Evolutionary conservation across 2,888 invertebrate genomes (phyloP), one percentile per base, ranked within the genome.

Genomic region (Homarus gammarus): DNA sequence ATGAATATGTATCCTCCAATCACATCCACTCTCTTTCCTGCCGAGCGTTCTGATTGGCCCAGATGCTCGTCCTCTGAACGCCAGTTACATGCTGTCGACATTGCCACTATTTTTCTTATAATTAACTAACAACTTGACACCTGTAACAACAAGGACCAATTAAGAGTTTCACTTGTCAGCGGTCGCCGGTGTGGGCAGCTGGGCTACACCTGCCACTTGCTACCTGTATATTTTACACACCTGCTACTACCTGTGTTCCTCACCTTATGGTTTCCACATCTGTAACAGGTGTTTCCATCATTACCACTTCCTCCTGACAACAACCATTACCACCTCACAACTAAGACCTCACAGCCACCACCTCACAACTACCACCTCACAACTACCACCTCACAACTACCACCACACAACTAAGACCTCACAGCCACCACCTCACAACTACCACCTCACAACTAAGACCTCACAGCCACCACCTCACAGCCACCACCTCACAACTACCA

Each of bases 61-160:
- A 5, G 31, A n/a, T 51, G 56, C 79, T 44, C 38, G 61, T 36
- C 36, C 79, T 36, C n/a, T 31, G 61, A 64, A 5, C 61, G 33
- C 49, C 61, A n/a, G 36, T 38, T 61, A 83, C 83, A 51, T 36
- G 51, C 72, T 68, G 70, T 49, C 72, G 49, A 72, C 51, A 72
- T 27, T 33, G 38, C 68, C 31, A 72, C 83, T 31, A 83, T 83
- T 83, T 83, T 33, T 83, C 83, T 83, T 49, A 70, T 72, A 83
- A 83, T 83, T 83, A 72, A 64, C 70, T 49, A 83, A 83, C 70
- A 44, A 68, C 33, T n/a, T 49, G 83, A 83, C 83, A 72, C 83
- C 70, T 83, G 83, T 83, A 51, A 83, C 70, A 44, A 49, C 70
- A 51, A 27, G 33, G 10, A 51, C 31, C 83, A 83, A 72, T 83